These are phyloP conservation scores for Bostrychus sinensis DNA, from an alignment of 2,113 vertebrate genomes.

Conservation along the genomic window DNA sequence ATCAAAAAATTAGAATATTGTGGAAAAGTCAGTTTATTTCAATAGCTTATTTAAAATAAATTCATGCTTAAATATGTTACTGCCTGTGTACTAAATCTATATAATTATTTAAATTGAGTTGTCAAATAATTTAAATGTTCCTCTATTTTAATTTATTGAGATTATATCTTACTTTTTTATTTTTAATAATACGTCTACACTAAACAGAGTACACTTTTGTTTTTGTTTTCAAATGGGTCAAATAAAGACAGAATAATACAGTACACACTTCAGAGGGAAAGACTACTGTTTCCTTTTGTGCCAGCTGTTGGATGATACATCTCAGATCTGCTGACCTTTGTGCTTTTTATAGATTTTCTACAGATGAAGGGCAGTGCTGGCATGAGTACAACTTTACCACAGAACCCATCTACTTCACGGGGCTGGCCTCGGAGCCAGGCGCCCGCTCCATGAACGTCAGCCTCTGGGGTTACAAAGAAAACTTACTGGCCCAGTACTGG, in stretches of 20 bases:
- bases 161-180: no score
- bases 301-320: neutral
- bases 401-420: constrained; percentile 88
- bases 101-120: no score
- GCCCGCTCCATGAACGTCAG: constrained; percentile 93
- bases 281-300: neutral
- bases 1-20: no score
- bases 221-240: neutral
- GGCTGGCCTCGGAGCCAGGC: constrained; percentile 90
- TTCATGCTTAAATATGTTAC: no score
- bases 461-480: constrained; percentile 89
- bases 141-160: no score
- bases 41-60: no score
- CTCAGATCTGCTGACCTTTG: constrained; percentile 2
- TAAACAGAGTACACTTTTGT: neutral
- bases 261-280: neutral
- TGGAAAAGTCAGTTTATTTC: no score
- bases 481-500: constrained; percentile 82
- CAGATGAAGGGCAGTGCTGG: constrained; percentile 97
- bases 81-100: no score
- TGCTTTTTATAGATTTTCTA: constrained; percentile 85
- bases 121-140: no score
- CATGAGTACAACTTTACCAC: constrained; percentile 81
- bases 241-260: neutral
- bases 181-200: no score